These are phyloP conservation scores for Cactoblastis cactorum DNA, from an alignment of 2,888 invertebrate genomes.

Conservation along the genomic window DNA sequence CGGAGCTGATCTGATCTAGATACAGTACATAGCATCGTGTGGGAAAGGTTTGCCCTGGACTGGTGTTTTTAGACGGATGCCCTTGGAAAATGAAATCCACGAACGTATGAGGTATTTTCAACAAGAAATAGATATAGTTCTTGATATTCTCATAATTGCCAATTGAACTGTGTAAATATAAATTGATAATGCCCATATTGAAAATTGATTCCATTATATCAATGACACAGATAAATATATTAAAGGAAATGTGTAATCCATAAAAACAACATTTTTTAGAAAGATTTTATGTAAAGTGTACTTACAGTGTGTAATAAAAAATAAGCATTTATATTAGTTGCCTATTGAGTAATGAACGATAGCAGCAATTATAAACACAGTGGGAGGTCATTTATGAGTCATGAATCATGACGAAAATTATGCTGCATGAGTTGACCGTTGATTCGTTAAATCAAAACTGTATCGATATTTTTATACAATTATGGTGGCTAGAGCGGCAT, in stretches of 20 bases:
- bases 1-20: background rate
- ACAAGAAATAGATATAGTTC: background rate
- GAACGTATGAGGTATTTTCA: background rate
- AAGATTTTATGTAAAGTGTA: too few relatives aligned
- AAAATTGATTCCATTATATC: too few relatives aligned
- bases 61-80: background rate
- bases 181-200: too few relatives aligned
- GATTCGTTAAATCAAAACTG: background rate
- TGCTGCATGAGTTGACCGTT: background rate
- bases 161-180: too few relatives aligned
- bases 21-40: background rate
- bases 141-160: too few relatives aligned
- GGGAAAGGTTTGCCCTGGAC: background rate
- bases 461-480: background rate
- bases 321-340: background rate
- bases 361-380: background rate
- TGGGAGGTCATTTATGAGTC: background rate
- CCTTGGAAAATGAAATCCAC: background rate
- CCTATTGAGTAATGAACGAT: background rate
- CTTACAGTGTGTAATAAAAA: too few relatives aligned
- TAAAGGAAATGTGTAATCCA: too few relatives aligned
- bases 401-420: background rate
- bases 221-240: too few relatives aligned
- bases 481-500: background rate
- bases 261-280: too few relatives aligned